Conservation (phyloP, 1,140 invertebrate genomes). For the Penaeus chinensis region DNA sequence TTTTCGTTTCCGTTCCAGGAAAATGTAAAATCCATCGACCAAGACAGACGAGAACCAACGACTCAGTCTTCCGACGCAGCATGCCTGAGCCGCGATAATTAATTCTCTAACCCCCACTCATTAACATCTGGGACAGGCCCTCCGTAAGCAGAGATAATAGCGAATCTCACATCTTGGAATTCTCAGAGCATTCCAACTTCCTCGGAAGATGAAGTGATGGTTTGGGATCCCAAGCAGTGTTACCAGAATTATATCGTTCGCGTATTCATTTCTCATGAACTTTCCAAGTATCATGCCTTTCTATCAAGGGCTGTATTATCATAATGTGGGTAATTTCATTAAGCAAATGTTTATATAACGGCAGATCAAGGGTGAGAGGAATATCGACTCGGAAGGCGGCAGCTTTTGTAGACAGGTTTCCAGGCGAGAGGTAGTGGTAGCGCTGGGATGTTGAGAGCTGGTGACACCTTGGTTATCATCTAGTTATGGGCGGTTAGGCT, state of each 20-base stretch:
- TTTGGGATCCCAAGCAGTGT: constrained; percentile 15
- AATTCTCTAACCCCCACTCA: constrained; percentile 60
- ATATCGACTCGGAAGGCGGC: too few relatives aligned
- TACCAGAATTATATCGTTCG: not conserved
- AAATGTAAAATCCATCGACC: constrained; percentile 26
- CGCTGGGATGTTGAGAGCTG: constrained; percentile 36
- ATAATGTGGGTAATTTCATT: too few relatives aligned
- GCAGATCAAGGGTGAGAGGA: too few relatives aligned
- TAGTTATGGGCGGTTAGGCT: constrained; percentile 52
- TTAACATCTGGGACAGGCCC: constrained; percentile 59
- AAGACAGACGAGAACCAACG: constrained; percentile 14
- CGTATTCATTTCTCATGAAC: too few relatives aligned
- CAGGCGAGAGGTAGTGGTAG: not conserved
- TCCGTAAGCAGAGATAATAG: constrained; percentile 61
- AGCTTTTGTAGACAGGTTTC: too few relatives aligned
- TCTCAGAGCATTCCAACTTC: constrained; percentile 42
- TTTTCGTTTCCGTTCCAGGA: not conserved
- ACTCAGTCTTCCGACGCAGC: too few relatives aligned
- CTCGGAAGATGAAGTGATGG: constrained; percentile 45
- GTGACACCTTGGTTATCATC: constrained; percentile 58
- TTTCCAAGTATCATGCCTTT: too few relatives aligned
- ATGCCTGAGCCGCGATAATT: constrained; percentile 36
- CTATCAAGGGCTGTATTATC: too few relatives aligned
- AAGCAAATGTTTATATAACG: too few relatives aligned
- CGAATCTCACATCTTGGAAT: constrained; percentile 59